Evolutionary conservation across 2,797 vertebrate species (phyloP).

Genomic region (Uromys caudimaculatus): DNA sequence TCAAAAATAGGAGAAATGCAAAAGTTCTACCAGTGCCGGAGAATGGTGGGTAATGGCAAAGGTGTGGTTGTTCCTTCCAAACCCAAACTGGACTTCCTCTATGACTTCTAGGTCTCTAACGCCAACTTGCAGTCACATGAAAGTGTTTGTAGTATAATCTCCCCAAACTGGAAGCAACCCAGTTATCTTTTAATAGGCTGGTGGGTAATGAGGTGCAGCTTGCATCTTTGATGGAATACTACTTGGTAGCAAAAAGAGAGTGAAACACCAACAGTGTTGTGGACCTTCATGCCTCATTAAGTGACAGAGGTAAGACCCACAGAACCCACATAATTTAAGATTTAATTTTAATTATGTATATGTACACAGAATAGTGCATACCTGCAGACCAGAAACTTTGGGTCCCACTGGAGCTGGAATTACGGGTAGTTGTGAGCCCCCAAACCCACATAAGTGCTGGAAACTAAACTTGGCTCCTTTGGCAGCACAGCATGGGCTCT

Average conservation of each 20-base stretch:
- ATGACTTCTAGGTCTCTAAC: background rate
- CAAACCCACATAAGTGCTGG: background rate
- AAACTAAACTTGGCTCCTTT: background rate
- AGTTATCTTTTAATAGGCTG: background rate
- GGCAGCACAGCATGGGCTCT: background rate
- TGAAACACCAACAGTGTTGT: background rate
- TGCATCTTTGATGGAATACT: background rate
- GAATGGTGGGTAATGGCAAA: background rate
- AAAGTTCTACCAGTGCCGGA: background rate
- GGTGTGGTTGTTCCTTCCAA: background rate
- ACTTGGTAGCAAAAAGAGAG: background rate
- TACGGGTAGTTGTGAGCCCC: background rate
- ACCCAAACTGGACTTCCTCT: background rate
- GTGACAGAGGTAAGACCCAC: background rate
- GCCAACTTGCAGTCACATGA: background rate
- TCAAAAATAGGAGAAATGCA: constrained; percentile 15
- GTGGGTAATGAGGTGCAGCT: background rate
- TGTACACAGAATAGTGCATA: background rate
- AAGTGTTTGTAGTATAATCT: background rate
- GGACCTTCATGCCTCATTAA: background rate
- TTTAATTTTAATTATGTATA: background rate
- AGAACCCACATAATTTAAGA: background rate
- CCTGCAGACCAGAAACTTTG: background rate
- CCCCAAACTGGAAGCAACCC: background rate
- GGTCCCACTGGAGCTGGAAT: background rate